Percentiles rank a stretch among this genome's conserved stretches.
These are phyloP conservation scores for Actinia equina DNA, from an alignment of 64 coral and sea anemone genomes.

Conservation along the genomic window DNA sequence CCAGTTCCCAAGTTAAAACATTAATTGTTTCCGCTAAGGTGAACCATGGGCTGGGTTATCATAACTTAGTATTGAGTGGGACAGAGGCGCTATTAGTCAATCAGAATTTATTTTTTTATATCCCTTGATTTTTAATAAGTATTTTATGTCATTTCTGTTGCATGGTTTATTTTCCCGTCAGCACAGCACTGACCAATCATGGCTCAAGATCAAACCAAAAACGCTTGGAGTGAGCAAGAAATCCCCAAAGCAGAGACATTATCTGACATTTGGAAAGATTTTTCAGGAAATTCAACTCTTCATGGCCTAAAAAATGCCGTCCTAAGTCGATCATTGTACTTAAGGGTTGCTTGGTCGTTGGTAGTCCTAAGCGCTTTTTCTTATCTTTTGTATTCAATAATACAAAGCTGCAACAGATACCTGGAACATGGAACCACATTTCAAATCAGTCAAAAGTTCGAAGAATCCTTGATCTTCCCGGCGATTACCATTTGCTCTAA, in stretches of 20 bases:
- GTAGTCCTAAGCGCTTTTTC: slow-evolving; percentile 1
- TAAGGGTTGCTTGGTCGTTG: slow-evolving; percentile 25
- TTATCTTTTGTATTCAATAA: slow-evolving; percentile 16
- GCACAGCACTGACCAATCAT: background rate
- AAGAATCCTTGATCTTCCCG: slow-evolving; percentile 11
- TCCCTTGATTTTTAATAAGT: too few relatives aligned
- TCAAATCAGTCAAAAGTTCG: slow-evolving; percentile 11
- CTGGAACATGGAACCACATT: slow-evolving; percentile 1
- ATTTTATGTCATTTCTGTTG: too few relatives aligned
- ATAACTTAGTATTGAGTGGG: too few relatives aligned
- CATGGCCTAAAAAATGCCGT: slow-evolving; percentile 40
- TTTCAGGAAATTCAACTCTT: slow-evolving; percentile 26
- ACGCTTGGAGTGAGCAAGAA: background rate
- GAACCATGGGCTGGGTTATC: too few relatives aligned
- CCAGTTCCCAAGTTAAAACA: too few relatives aligned
- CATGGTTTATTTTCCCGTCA: too few relatives aligned
- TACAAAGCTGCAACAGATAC: background rate
- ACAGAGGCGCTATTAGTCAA: too few relatives aligned
- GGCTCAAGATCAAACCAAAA: background rate
- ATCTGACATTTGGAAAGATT: slow-evolving; percentile 15
- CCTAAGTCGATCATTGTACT: background rate
- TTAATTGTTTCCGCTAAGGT: too few relatives aligned
- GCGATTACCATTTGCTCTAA: slow-evolving; percentile 31
- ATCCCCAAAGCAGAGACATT: background rate
- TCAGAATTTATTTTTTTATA: too few relatives aligned